phyloP scores from a whole-genome alignment of 2,888 invertebrate genomes.

The Exephanes ischioxanthus region DNA sequence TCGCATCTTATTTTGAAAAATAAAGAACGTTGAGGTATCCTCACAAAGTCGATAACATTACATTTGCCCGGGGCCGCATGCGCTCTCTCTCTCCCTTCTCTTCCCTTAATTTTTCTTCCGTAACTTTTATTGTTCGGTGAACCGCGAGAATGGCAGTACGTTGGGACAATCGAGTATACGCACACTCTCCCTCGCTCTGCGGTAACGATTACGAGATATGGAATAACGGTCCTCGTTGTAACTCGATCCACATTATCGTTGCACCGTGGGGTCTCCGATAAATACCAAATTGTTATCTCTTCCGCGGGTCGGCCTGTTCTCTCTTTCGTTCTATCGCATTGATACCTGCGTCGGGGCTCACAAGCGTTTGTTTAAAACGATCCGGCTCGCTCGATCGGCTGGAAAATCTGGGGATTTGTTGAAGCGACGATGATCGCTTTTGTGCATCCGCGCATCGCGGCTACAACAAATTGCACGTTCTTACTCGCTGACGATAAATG shows the following conservation, averaged over 20 bases:
- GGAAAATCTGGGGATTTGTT: slow-evolving; percentile 61
- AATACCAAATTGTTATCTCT: slow-evolving; percentile 56
- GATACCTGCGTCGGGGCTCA: slow-evolving; percentile 16
- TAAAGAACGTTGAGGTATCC: slow-evolving; percentile 20
- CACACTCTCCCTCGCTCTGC: background rate
- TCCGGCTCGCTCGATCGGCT: slow-evolving; percentile 55
- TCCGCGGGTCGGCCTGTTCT: slow-evolving; percentile 8
- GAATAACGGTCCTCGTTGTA: slow-evolving; percentile 58
- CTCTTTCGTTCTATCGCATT: background rate
- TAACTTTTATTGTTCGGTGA: slow-evolving; percentile 52
- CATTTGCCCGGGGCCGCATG: background rate
- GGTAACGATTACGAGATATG: slow-evolving; percentile 58
- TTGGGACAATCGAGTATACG: slow-evolving; percentile 49
- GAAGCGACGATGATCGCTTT: slow-evolving; percentile 56
- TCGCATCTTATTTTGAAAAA: background rate
- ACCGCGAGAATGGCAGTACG: slow-evolving; percentile 50
- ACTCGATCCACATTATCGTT: slow-evolving; percentile 54
- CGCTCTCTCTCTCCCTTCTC: background rate
- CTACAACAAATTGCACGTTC: slow-evolving; percentile 1
- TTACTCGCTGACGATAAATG: slow-evolving; percentile 1
- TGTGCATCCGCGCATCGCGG: slow-evolving; percentile 30
- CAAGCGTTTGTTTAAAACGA: slow-evolving; percentile 52
- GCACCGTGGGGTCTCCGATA: slow-evolving; percentile 50
- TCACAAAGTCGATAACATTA: slow-evolving; percentile 46
- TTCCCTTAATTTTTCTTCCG: background rate